These are phyloP conservation scores for Gouania willdenowi DNA, from an alignment of 2,797 vertebrate genomes.

Conservation along the genomic window DNA sequence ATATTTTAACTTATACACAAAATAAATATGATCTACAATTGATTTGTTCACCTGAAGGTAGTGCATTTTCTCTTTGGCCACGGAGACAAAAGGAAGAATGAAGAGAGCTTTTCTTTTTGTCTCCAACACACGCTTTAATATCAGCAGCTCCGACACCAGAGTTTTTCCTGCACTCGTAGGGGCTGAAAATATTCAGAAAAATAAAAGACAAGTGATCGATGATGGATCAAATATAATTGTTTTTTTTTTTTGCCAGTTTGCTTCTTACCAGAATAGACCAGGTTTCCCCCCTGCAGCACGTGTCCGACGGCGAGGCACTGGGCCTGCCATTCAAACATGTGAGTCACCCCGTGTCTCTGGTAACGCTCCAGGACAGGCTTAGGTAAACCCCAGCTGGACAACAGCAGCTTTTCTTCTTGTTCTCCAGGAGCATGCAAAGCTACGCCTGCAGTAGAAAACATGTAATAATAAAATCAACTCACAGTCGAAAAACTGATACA, in stretches of 20 bases:
- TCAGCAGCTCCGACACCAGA: slow-evolving; percentile 92
- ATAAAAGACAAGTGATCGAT: too few relatives aligned
- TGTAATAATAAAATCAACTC: too few relatives aligned
- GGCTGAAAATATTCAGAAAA: slow-evolving; percentile 68
- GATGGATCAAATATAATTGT: neutral
- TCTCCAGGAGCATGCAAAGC: slow-evolving; percentile 76
- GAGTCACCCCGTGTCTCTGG: slow-evolving; percentile 81
- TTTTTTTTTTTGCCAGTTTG: too few relatives aligned
- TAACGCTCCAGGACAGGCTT: slow-evolving; percentile 85
- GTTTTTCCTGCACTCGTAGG: slow-evolving; percentile 98
- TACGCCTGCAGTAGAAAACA: slow-evolving; percentile 67
- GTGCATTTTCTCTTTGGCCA: slow-evolving; percentile 95
- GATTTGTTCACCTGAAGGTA: slow-evolving; percentile 83
- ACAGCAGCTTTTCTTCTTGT: slow-evolving; percentile 81
- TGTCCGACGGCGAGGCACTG: slow-evolving; percentile 88
- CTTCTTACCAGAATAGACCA: slow-evolving; percentile 91
- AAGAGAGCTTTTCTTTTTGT: slow-evolving; percentile 90
- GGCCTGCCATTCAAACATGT: slow-evolving; percentile 97
- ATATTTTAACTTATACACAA: neutral
- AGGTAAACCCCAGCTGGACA: slow-evolving; percentile 93
- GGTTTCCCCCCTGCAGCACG: slow-evolving; percentile 88
- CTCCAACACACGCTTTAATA: slow-evolving; percentile 92
- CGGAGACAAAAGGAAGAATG: slow-evolving; percentile 94
- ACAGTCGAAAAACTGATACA: too few relatives aligned
- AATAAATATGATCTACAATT: neutral